Evolutionary conservation across 1,140 invertebrate species (phyloP).

Genomic region (Cheumatopsyche charites): DNA sequence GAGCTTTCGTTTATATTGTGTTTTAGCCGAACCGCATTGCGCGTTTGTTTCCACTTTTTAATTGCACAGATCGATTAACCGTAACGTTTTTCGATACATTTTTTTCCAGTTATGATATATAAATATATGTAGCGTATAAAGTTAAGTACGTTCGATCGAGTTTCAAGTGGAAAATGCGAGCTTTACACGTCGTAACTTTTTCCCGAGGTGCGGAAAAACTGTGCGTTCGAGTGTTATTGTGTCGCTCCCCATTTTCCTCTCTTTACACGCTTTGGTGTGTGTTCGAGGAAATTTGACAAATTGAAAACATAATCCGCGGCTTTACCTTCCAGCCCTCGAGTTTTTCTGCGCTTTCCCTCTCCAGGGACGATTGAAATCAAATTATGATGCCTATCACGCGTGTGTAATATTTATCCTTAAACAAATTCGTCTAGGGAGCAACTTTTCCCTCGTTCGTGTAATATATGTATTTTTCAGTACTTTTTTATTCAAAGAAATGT

Average conservation of each 20-base stretch:
- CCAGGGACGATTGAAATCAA: constrained; percentile 44
- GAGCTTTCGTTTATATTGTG: constrained; percentile 9
- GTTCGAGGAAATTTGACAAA: constrained; percentile 45
- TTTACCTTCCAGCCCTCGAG: constrained; percentile 31
- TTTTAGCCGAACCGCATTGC: not conserved
- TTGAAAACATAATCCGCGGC: constrained; percentile 47
- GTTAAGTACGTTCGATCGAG: too few species aligned
- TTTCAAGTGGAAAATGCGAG: too few species aligned
- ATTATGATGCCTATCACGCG: constrained; percentile 44
- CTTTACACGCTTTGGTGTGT: not conserved
- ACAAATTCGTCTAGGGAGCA: constrained; percentile 33
- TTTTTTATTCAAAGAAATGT: too few species aligned
- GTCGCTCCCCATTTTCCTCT: too few species aligned
- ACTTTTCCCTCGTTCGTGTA: constrained; percentile 5
- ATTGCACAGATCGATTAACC: too few species aligned
- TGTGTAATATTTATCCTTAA: constrained; percentile 39
- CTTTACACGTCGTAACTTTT: too few species aligned
- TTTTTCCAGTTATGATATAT: not conserved
- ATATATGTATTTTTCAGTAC: too few species aligned
- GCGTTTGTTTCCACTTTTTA: too few species aligned
- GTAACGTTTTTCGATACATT: not conserved
- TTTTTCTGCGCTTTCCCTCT: constrained; percentile 6
- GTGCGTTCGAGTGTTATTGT: too few species aligned
- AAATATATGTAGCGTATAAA: too few species aligned
- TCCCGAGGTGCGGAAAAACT: too few species aligned